Percentiles rank a stretch among this genome's conserved stretches.
These are phyloP conservation scores for Genyomyrus donnyi DNA, from an alignment of 2,113 vertebrate genomes.

Conservation along the genomic window DNA sequence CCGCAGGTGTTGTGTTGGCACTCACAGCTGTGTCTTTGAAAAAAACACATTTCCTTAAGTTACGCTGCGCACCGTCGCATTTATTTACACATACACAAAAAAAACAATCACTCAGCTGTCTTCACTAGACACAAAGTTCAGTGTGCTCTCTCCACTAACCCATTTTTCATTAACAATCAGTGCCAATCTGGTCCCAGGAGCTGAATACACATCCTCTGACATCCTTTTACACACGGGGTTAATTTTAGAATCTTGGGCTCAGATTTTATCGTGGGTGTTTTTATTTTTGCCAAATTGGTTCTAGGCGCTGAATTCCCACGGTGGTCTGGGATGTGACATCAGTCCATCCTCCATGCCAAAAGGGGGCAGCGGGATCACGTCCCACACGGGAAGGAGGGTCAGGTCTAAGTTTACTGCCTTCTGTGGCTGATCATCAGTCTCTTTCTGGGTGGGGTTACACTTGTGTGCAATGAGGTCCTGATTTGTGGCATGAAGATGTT, in stretches of 20 bases:
- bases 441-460: background rate
- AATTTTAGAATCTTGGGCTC: conserved; percentile 22
- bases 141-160: background rate
- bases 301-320: background rate
- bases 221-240: conserved; percentile 15
- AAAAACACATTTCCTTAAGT: background rate
- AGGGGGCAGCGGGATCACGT: background rate
- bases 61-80: background rate
- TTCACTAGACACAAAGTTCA: background rate
- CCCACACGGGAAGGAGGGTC: background rate
- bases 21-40: conserved; percentile 73
- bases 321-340: background rate
- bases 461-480: background rate
- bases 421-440: background rate
- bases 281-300: background rate
- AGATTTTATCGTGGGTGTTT: conserved; percentile 18
- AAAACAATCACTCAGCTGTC: background rate
- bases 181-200: conserved; percentile 21
- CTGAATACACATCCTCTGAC: conserved; percentile 32
- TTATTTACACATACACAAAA: background rate
- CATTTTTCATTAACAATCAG: conserved; percentile 15
- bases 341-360: background rate
- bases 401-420: background rate
- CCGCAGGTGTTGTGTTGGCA: conserved; percentile 90
- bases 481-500: background rate